Evolutionary conservation across 1,140 invertebrate species (phyloP), one percentile per base, ranked within the genome.

Genomic region (Bombus fervidus): DNA sequence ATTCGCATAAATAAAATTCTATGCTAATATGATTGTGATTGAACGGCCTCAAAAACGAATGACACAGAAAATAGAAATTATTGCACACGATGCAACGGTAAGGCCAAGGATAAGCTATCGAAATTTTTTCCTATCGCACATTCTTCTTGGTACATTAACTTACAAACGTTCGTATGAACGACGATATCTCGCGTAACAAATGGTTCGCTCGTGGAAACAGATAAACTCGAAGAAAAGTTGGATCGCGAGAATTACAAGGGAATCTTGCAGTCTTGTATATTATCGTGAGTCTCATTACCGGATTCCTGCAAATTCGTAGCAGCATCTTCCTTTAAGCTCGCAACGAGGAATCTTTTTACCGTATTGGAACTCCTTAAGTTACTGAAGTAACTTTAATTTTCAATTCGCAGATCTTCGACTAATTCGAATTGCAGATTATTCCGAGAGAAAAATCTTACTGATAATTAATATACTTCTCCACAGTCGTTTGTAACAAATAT

Each of bases 101-200:
- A 12, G 15, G 10, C 28, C 34, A 15, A 57, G 34, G 73, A 53
- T 76, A 37, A 76, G 34, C 37, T 75, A 57, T 37, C 43, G 43
- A 57, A 57, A 34, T 57, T 71, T n/a, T 18, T 31, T 47, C 59
- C 22, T 34, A 43, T 43, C 34, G 64, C 28, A 2, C 31, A 28
- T 39, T 78, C 39, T 31, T 43, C n/a, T 43, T n/a, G 76, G 5
- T 57, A 34, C 74, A 76, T 76, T 76, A 76, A 53, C 41, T 53
- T 34, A 75, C 18, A 34, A 34, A 34, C 0, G 13, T 34, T 34
- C 43, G 73, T 25, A 37, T 8, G 41, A 13, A 41, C 28, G 34
- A 13, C 39, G 69, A 72, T 72, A 72, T 72, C 31, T 75, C 9
- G 41, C 1, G 73, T 57, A 75, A 75, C 25, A 75, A 75, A 75